Conservation (phyloP, 2,113 vertebrate species). For the Hipposideros armiger region DNA sequence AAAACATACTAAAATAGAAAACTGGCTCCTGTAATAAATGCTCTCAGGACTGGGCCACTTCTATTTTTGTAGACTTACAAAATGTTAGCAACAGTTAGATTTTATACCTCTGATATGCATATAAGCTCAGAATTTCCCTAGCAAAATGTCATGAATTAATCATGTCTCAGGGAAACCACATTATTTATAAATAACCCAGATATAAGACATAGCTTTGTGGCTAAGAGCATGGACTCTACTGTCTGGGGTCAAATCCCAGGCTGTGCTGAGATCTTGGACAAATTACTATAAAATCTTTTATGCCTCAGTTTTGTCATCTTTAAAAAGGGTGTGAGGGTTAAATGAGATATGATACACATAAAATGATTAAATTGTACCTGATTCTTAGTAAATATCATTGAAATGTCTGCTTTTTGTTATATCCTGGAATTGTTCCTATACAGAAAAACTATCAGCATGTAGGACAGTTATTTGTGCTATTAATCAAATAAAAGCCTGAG, state of each 20-base stretch:
- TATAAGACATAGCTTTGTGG: neutral
- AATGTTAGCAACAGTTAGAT: neutral
- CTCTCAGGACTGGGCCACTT: neutral
- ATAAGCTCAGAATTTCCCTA: constrained; percentile 7
- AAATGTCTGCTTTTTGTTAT: constrained; percentile 50
- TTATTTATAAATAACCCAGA: neutral
- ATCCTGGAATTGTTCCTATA: neutral
- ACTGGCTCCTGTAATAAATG: neutral
- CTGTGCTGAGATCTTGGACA: neutral
- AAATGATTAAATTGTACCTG: neutral
- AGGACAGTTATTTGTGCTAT: neutral
- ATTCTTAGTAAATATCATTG: neutral
- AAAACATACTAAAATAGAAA: constrained; percentile 47
- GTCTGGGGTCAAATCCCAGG: neutral
- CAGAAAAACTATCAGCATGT: neutral
- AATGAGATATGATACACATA: neutral
- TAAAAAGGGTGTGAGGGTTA: constrained; percentile 28
- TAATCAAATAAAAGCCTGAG: neutral
- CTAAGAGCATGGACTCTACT: neutral
- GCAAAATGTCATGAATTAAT: constrained; percentile 19
- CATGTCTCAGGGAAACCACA: neutral
- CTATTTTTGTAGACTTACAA: neutral
- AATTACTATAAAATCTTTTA: neutral
- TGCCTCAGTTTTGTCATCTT: constrained; percentile 33
- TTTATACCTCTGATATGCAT: neutral